These are phyloP conservation scores for Lepidocyrtoides sp. DNA, from an alignment of 2,888 invertebrate genomes.

Conservation along the genomic window DNA sequence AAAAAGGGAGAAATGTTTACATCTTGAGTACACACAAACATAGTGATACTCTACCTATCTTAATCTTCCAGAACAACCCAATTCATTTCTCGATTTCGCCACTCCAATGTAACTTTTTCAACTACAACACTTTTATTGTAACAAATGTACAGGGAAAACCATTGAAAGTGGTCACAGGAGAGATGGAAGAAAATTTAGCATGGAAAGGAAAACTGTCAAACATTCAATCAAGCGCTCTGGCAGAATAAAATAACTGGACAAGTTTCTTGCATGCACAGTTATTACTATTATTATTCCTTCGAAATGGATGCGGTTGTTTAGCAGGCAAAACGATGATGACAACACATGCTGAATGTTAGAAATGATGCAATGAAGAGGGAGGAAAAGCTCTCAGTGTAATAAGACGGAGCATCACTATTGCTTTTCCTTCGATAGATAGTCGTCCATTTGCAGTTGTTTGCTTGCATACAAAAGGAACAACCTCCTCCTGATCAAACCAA, in stretches of 20 bases:
- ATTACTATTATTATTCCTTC: slow-evolving; percentile 6
- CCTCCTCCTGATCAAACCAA: background rate
- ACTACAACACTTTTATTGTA: background rate
- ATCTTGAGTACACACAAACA: background rate
- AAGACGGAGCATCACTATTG: background rate
- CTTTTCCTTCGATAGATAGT: background rate
- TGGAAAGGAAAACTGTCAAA: slow-evolving; percentile 34
- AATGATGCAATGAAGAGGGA: background rate
- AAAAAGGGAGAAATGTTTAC: background rate
- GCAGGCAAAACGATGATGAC: background rate
- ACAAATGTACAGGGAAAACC: background rate
- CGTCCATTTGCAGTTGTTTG: background rate
- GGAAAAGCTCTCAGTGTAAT: slow-evolving; percentile 1
- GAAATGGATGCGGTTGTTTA: slow-evolving; percentile 11
- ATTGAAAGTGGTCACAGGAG: background rate
- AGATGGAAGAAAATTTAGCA: background rate
- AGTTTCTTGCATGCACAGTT: slow-evolving; percentile 11
- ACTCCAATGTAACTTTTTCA: background rate
- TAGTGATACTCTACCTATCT: background rate
- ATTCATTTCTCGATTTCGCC: slow-evolving; percentile 32
- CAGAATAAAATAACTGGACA: background rate
- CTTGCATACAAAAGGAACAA: slow-evolving; percentile 1
- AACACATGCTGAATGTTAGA: background rate
- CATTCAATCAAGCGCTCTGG: slow-evolving; percentile 22
- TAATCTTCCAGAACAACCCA: slow-evolving; percentile 43